Base-by-base conservation (phyloP, 2,888 invertebrate species). In the Rhagium mordax region DNA sequence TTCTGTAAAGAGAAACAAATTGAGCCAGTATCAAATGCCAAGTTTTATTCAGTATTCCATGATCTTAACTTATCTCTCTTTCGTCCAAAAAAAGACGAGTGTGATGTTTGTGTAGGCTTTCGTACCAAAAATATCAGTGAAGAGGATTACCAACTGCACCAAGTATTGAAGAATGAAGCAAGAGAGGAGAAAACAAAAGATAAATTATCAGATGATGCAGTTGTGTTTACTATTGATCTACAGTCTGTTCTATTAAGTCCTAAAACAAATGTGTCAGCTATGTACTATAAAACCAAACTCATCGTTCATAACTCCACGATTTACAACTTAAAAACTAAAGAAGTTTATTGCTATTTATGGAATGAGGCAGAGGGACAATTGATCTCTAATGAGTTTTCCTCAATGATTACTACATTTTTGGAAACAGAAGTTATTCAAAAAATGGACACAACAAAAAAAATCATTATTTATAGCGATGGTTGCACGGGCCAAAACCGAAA, bases 301-400 rank as follows among this genome's bases (percentile, higher is more conserved):
- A 18, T 16, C 13, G 74, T 74, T 1, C 75, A 77, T 72, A 82
- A 84, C 66, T 82, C 78, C 70, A 83, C 79, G 1, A 29, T 83
- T 61, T 83, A 74, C 68, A 66, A 83, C 70, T 27, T 83, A n/a
- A 72, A 64, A 29, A 76, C 74, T 13, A 57, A 80, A 5, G 71
- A 79, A 47, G 78, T 61, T n/a, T 66, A 33, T 47, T 83, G 82
- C 57, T 84, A 76, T 70, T 51, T 79, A 24, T 83, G 81, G 81
- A 68, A 78, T 62, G 83, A 83, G 60, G 57, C 70, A 21, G 76
- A 79, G 59, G 79, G 78, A 5, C 41, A 10, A 1, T 6, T 71
- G n/a, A 53, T 13, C 72, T 74, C 47, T 7, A 71, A 68, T 49
- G 67, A 68, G 49, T 65, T 68, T 48, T 61, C 49, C 18, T 61